These are phyloP conservation scores for Dasysyrphus tricinctus DNA, from an alignment of 2,888 invertebrate species.

Conservation along the genomic window DNA sequence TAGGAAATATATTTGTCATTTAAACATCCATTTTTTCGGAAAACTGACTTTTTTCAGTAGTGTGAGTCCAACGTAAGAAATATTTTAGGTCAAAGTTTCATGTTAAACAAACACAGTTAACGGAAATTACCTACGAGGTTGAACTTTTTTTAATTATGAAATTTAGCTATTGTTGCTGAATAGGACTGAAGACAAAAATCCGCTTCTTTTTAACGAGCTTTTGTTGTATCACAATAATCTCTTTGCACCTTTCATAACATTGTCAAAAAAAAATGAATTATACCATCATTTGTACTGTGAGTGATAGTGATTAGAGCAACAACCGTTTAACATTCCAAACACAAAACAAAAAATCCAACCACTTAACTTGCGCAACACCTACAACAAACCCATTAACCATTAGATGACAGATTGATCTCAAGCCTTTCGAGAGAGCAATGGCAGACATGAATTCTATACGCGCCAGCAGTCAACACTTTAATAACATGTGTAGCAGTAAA, in stretches of 20 bases:
- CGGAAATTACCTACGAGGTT: no score
- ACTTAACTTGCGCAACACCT: constrained; percentile 69
- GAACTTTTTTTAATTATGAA: no score
- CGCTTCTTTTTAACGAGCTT: not conserved
- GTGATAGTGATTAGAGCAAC: constrained; percentile 42
- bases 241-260: not conserved
- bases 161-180: no score
- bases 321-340: constrained; percentile 50
- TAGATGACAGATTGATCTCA: constrained; percentile 72
- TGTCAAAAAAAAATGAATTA: constrained; percentile 38
- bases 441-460: constrained; percentile 45
- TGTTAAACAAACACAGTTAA: no score
- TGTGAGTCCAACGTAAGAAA: no score
- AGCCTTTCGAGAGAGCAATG: constrained; percentile 1
- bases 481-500: constrained; percentile 57
- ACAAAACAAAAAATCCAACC: constrained; percentile 23
- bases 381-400: constrained; percentile 68
- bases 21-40: no score
- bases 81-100: no score
- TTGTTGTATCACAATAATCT: constrained; percentile 24
- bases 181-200: no score
- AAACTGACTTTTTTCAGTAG: no score
- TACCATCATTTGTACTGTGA: constrained; percentile 12
- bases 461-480: constrained; percentile 40
- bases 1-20: no score